Evolutionary conservation across 1,140 invertebrate genomes (phyloP), one percentile per base, ranked within the genome.

Genomic region (Mya arenaria): DNA sequence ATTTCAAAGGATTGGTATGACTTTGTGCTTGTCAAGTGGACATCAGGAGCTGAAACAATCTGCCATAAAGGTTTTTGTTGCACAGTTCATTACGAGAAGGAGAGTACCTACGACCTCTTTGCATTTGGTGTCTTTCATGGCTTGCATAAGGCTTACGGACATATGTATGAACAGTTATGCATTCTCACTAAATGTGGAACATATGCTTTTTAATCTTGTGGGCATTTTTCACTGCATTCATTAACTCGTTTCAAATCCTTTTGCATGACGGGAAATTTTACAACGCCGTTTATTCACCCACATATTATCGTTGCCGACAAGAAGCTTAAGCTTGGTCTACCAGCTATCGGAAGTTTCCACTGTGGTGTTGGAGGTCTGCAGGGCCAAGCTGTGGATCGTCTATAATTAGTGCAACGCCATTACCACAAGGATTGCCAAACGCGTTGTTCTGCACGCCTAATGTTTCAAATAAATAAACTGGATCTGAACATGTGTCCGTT

Each of bases 121-220:
- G 89, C 85, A 1, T 75, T 91, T 48, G 90, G 88, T 5, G 88
- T 85, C 2, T 90, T 89, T 65, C 84, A 89, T 44, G 87, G 89
- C 0, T 37, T 88, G 0, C 88, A 89, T 69, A 86, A 78, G 10
- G 41, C 74, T 25, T 83, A 89, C 52, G 86, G 87, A 0, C 58
- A 74, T 6, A 89, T 87, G 48, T 90, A 88, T 74, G 37, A 90
- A 30, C 88, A 91, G 72, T 84, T 87, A 23, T 90, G 90, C 72
- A 62, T 85, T 4, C 39, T 91, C 4, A 56, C 90, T 2, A 84
- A 84, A 68, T 91, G 90, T 58, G 82, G 73, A 13, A 84, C 86
- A 56, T 34, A 28, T 5, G 58, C 78, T 10, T 34, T 39, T 4
- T 28, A 65, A 37, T 80, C 79, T 28, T 89, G 89, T 56, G 89